Base-by-base conservation (phyloP, 2,113 vertebrate genomes). In the Labrus mixtus region DNA sequence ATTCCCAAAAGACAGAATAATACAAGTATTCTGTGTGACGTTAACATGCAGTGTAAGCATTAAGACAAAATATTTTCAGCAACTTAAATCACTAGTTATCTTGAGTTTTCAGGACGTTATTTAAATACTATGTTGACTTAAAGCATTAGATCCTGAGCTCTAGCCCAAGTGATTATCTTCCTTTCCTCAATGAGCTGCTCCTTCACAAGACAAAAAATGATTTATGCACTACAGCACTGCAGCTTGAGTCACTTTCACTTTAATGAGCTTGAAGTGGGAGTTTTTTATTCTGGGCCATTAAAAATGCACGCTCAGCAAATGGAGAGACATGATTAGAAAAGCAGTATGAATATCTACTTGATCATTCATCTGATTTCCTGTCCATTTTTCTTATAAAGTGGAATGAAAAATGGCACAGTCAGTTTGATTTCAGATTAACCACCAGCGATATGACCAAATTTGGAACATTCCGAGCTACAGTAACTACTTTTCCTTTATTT, bases 401-500 rank as follows among this genome's bases (percentile, higher is more conserved):
- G 13, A 65, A 58, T 68, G 10, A 66, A 60, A 69, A 22, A 29
- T 1, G 13, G 2, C 12, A 5, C 46, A 59, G 60, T 19, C 4
- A 2, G 20, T 22, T 57, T 39, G 39, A 39, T 58, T 20, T 75
- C 51, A 62, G 73, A 75, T 76, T 43, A 68, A 53, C 9, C 8
- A 19, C 48, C 33, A 19, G 41, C 61, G 67, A 73, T 54, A 16
- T 54, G 78, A 80, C 78, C 79, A 87, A 87, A 85, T 72, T 54
- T 80, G 85, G 80, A 68, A 55, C 56, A 74, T 87, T 87, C 61
- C 68, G 10, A 39, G 62, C 51, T 53, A 20, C 64, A 36, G 41
- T 69, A 74, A 72, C 74, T 59, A 57, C 76, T 71, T 77, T 73
- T 39, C 16, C 58, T 65, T 20, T 79, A 65, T 90, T 88, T 78